A percentile compares a stretch with the other conserved stretches of the same genome.
These are phyloP conservation scores for Rhegmatorhina hoffmannsi DNA, from an alignment of 2,113 vertebrate genomes.

Conservation along the genomic window DNA sequence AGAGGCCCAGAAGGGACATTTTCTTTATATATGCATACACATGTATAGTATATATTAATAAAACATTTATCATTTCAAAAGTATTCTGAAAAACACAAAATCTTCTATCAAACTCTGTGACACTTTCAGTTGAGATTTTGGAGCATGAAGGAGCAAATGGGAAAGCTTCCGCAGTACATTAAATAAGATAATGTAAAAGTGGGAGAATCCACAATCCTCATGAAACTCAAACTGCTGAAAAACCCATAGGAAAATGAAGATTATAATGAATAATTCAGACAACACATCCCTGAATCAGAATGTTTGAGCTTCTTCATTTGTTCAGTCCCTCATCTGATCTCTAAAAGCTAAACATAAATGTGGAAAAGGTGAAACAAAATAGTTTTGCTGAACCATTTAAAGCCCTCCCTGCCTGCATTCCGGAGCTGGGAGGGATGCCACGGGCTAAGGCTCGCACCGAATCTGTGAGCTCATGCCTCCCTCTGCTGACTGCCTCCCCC, in stretches of 20 bases:
- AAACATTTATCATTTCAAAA: neutral
- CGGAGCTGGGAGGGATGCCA: rapidly evolving
- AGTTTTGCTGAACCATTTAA: neutral
- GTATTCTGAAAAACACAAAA: neutral
- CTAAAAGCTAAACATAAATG: neutral
- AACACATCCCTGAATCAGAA: neutral
- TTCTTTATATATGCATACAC: neutral
- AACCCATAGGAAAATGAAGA: neutral
- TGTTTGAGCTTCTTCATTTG: neutral
- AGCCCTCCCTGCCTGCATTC: neutral
- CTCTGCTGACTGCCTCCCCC: conserved; percentile 36
- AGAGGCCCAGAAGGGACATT: neutral
- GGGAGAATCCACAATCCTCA: neutral
- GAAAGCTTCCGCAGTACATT: neutral
- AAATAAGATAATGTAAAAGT: neutral
- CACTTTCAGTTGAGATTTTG: neutral
- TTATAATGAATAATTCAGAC: neutral
- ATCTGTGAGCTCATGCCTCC: conserved; percentile 17
- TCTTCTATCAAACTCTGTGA: neutral
- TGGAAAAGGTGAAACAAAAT: neutral
- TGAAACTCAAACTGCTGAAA: neutral
- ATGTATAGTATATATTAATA: neutral
- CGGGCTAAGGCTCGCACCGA: rapidly evolving
- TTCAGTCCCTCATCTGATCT: neutral
- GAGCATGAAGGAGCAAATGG: neutral